Percentiles rank a stretch among this genome's conserved stretches.
Evolutionary conservation across 2,113 vertebrate genomes (phyloP).

Genomic region (Jacana jacana): DNA sequence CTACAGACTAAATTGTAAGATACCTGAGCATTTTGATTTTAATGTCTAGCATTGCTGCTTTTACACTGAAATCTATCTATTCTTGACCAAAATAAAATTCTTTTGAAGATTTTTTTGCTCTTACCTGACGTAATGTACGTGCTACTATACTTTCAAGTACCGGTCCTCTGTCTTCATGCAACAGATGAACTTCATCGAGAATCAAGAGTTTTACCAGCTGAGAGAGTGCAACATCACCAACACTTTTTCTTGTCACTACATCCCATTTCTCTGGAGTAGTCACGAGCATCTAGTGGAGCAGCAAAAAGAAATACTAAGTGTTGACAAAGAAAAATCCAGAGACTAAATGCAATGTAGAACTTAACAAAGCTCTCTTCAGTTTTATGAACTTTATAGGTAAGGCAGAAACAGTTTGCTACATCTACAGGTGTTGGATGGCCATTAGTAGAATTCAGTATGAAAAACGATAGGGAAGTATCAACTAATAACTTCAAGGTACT

Average conservation of each 20-base stretch:
- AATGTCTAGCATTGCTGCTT: neutral
- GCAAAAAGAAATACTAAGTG: neutral
- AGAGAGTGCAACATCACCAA: constrained; percentile 93
- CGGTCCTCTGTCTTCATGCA: constrained; percentile 96
- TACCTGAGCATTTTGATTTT: neutral
- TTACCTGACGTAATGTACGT: constrained; percentile 93
- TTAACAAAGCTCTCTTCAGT: neutral
- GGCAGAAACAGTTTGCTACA: neutral
- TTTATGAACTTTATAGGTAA: neutral
- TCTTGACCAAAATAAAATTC: neutral
- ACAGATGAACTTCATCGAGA: constrained; percentile 95
- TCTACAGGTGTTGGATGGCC: neutral
- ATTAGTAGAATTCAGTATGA: neutral
- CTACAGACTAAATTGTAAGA: neutral
- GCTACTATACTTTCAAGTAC: constrained; percentile 98
- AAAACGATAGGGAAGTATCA: neutral
- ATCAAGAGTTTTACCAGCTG: constrained; percentile 95
- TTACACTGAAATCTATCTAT: neutral
- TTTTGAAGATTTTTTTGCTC: neutral
- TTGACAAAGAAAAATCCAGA: neutral
- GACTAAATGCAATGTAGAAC: neutral
- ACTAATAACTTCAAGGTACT: neutral
- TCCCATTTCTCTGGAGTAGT: constrained; percentile 99
- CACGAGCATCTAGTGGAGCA: constrained; percentile 88
- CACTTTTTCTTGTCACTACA: constrained; percentile 97